Evolutionary conservation across 2,888 invertebrate genomes (phyloP).

Genomic region (Aricia artaxerxes): DNA sequence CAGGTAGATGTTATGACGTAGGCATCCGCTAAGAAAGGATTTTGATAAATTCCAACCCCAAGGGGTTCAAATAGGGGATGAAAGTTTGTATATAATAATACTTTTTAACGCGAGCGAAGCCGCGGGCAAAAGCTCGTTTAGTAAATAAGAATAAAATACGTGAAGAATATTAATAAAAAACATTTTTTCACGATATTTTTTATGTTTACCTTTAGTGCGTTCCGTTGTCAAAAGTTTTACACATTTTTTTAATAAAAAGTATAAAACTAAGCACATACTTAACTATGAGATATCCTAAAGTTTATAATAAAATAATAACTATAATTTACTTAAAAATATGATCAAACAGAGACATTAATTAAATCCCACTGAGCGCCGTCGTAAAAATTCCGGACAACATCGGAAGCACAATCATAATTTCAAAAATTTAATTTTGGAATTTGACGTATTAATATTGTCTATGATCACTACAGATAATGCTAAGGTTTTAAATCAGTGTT

Average conservation of each 20-base stretch:
- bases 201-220: neutral
- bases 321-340: slow-evolving; percentile 65
- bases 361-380: slow-evolving; percentile 56
- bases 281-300: neutral
- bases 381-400: slow-evolving; percentile 62
- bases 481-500: slow-evolving; percentile 30
- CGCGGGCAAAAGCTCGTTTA: neutral
- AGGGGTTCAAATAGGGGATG: no score
- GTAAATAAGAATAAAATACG: neutral
- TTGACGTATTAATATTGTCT: slow-evolving; percentile 33
- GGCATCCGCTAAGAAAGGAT: no score
- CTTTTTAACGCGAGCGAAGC: no score
- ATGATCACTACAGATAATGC: slow-evolving; percentile 18
- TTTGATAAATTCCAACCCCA: no score
- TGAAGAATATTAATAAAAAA: neutral
- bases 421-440: slow-evolving; percentile 37
- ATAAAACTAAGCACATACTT: neutral
- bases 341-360: slow-evolving; percentile 68
- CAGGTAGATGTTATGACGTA: no score
- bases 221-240: neutral
- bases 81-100: no score
- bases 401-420: slow-evolving; percentile 39
- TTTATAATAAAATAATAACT: neutral
- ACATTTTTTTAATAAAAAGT: neutral
- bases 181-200: neutral